These are phyloP conservation scores for Cerastoderma edule DNA, from an alignment of 2,888 invertebrate species.

Conservation along the genomic window DNA sequence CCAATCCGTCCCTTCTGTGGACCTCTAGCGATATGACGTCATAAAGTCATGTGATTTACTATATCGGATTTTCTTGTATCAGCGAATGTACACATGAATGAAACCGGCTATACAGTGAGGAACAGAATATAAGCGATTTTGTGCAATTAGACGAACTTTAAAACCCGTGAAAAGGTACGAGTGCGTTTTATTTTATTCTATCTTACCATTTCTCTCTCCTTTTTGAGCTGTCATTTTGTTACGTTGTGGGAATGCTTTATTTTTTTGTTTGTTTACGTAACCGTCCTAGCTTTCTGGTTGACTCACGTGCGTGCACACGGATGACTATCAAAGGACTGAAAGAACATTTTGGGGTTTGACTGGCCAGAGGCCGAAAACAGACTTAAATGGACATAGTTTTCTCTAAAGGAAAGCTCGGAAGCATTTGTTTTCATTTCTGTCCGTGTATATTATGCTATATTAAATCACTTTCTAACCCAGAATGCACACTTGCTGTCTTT, in stretches of 20 bases:
- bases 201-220: neutral
- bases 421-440: too few relatives aligned
- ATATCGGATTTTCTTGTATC: constrained; percentile 11
- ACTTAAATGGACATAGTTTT: too few relatives aligned
- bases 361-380: too few relatives aligned
- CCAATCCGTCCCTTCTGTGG: neutral
- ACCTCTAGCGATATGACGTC: neutral
- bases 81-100: constrained; percentile 6
- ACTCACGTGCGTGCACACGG: too few relatives aligned
- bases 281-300: too few relatives aligned
- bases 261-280: constrained; percentile 19
- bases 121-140: too few relatives aligned
- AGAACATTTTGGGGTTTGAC: too few relatives aligned
- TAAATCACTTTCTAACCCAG: too few relatives aligned
- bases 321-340: too few relatives aligned
- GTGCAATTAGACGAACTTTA: constrained; percentile 2
- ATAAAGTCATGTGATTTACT: constrained; percentile 14
- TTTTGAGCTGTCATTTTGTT: neutral
- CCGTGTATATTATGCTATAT: too few relatives aligned
- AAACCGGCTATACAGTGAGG: neutral
- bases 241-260: neutral
- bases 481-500: too few relatives aligned
- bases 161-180: neutral
- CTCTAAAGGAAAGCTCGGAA: too few relatives aligned
- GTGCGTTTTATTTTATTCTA: neutral